Evolutionary conservation across 2,797 vertebrate species (phyloP), one percentile per base, ranked within the genome.

Genomic region (Avahi laniger): DNA sequence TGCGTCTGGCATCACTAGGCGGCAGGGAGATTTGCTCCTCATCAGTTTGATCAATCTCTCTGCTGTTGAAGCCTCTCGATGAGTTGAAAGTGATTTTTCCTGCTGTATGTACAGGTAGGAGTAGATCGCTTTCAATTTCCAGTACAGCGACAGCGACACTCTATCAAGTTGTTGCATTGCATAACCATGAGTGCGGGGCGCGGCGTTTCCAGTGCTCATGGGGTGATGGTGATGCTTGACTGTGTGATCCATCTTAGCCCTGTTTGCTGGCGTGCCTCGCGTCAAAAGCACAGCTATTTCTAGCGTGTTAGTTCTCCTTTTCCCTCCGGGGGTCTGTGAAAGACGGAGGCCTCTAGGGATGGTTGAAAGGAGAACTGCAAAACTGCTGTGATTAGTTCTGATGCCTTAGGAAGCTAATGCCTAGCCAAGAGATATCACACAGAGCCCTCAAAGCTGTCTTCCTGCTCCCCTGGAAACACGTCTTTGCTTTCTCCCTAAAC

Each of bases 11-110:
- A 76, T 95, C 89, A 91, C 83, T 76, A 93, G 96, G 82, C 43
- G 8, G 59, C 90, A 69, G 48, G 89, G 92, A 94, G 92, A 97
- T 98, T 97, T 96, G 96, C 97, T 97, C 96, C 97, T 98, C 95
- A 89, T 98, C 54, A 20, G 84, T 92, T 96, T 98, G 98, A 98
- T 98, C 98, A 98, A 97, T 98, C 97, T 98, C 93, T 96, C 83
- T 98, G 95, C 97, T 75, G 94, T 94, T 97, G 97, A 98, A 98
- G 97, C 96, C 95, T 97, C 95, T 98, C 96, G 87, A 96, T 96
- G 98, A 98, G 97, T 85, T 97, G 97, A 95, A 98, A 98, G 98
- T 97, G 97, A 98, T 98, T 98, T 98, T 97, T 97, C 97, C 94
- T 85, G 97, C 97, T 86, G 48, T 59, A 76, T 28, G 78, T 43